phyloP scores from a whole-genome alignment of 2,797 vertebrate species.

The Gambelia wislizenii region DNA sequence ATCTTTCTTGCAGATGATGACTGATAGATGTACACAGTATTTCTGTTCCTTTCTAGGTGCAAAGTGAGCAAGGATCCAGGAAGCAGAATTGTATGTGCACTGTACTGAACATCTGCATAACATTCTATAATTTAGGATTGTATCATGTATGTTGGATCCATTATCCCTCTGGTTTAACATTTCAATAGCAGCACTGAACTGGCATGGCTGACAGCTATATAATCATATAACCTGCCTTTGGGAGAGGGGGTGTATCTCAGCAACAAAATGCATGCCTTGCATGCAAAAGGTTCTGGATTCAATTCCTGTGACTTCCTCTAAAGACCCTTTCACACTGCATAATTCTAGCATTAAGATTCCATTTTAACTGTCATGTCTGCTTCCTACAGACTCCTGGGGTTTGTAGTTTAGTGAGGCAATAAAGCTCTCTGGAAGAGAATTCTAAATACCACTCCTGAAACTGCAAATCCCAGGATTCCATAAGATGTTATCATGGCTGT shows the following conservation, averaged over 20 bases:
- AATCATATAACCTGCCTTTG: neutral
- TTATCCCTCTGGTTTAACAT: neutral
- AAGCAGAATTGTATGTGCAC: neutral
- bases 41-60: neutral
- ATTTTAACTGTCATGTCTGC: no score
- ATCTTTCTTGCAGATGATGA: neutral
- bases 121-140: neutral
- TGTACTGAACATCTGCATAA: neutral
- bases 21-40: neutral
- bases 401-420: no score
- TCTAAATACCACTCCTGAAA: no score
- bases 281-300: neutral
- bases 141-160: neutral
- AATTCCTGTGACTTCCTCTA: no score
- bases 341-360: no score
- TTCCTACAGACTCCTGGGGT: no score
- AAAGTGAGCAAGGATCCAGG: neutral
- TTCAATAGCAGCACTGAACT: neutral
- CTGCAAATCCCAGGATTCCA: no score
- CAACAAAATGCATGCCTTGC: neutral
- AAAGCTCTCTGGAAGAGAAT: no score
- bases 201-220: neutral
- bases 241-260: neutral
- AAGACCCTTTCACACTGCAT: no score
- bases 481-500: no score